A percentile compares a stretch with the other conserved stretches of the same genome.
Evolutionary conservation across 2,113 vertebrate species (phyloP).

Genomic region (Gallinago paraguaiae): DNA sequence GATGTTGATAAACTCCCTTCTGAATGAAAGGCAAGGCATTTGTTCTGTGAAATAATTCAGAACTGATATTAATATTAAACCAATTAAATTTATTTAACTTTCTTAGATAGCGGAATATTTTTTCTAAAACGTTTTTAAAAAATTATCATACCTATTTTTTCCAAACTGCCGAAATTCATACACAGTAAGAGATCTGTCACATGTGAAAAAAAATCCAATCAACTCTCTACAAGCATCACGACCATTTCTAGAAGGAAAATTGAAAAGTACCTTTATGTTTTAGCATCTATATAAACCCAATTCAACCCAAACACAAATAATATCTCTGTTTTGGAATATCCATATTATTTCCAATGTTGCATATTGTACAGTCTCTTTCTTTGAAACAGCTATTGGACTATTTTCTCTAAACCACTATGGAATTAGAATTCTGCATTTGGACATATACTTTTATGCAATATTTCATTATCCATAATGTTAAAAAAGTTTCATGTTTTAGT

Average conservation of each 20-base stretch:
- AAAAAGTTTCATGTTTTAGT: not conserved
- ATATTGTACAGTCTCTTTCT: not conserved
- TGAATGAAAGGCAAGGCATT: slow-evolving; percentile 81
- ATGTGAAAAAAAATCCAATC: slow-evolving; percentile 81
- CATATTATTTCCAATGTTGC: not conserved
- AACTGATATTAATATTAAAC: not conserved
- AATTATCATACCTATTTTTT: slow-evolving; percentile 78
- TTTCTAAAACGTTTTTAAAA: not conserved
- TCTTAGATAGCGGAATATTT: not conserved
- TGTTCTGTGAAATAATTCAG: slow-evolving; percentile 70
- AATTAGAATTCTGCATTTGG: not conserved
- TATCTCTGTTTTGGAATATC: not conserved
- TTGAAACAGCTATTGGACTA: not conserved
- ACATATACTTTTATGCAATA: not conserved
- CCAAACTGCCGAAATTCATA: slow-evolving; percentile 85
- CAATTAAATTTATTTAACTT: not conserved
- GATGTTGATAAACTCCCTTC: slow-evolving; percentile 76
- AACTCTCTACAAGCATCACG: slow-evolving; percentile 82
- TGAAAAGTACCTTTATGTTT: not conserved
- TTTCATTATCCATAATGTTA: not conserved
- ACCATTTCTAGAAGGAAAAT: slow-evolving; percentile 76
- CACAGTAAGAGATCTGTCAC: slow-evolving; percentile 79
- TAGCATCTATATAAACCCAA: not conserved
- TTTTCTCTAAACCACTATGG: not conserved
- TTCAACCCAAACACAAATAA: not conserved